These are phyloP conservation scores for Hozukius guyotensis DNA, from an alignment of 2,797 vertebrate genomes.

Conservation along the genomic window DNA sequence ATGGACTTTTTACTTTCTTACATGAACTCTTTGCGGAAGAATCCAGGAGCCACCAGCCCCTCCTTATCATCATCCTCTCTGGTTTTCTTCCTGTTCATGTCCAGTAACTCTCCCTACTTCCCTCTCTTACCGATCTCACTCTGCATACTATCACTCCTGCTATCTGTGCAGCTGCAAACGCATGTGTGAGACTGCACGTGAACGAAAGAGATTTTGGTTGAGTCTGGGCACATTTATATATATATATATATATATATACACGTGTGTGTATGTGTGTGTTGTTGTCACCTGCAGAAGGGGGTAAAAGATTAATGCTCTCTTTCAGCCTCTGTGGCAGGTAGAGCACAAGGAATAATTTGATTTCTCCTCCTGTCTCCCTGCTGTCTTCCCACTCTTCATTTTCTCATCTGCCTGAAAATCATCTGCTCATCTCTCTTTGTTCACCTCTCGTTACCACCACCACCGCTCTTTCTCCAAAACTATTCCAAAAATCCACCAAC, in stretches of 20 bases:
- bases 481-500: conserved; percentile 24
- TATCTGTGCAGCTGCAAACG: conserved; percentile 42
- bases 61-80: background rate
- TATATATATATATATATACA: background rate
- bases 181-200: conserved; percentile 37
- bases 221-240: conserved; percentile 14
- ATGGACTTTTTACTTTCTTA: background rate
- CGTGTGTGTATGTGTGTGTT: conserved; percentile 10
- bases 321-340: conserved; percentile 74
- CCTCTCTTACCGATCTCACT: background rate
- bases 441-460: background rate
- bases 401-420: conserved; percentile 65
- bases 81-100: background rate
- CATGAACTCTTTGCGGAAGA: background rate
- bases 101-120: background rate
- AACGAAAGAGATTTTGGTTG: conserved; percentile 49
- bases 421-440: conserved; percentile 42
- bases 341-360: conserved; percentile 81
- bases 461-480: conserved; percentile 10
- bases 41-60: conserved; percentile 1
- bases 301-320: conserved; percentile 80
- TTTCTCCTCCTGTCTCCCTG: conserved; percentile 73
- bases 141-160: conserved; percentile 13
- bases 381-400: conserved; percentile 61
- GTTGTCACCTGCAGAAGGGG: conserved; percentile 76